Evolutionary conservation across 2,113 vertebrate species (phyloP).

Genomic region (Xyliphius kryptos): DNA sequence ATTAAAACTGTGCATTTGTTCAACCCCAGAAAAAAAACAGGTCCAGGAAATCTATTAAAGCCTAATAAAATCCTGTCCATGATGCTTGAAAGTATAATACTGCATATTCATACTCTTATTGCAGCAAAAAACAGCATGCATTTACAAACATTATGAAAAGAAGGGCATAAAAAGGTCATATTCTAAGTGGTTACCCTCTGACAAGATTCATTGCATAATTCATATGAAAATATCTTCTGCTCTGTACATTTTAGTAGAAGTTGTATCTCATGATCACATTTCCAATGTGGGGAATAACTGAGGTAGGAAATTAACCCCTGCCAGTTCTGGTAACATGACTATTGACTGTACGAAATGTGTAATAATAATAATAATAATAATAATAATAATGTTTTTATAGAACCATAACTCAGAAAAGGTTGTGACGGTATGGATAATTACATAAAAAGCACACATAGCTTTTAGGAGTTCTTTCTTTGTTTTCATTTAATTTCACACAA

Average conservation of each 20-base stretch:
- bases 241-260: slow-evolving; percentile 25
- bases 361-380: too few relatives aligned
- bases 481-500: too few relatives aligned
- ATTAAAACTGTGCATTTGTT: too few relatives aligned
- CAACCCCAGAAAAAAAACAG: too few relatives aligned
- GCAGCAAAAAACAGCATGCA: neutral
- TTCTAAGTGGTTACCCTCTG: neutral
- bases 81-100: neutral
- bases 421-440: too few relatives aligned
- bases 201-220: slow-evolving; percentile 5
- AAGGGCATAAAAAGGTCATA: neutral
- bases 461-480: too few relatives aligned
- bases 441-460: too few relatives aligned
- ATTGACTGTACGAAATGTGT: too few relatives aligned
- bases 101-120: neutral
- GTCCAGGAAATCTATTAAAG: too few relatives aligned
- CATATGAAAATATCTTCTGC: slow-evolving; percentile 19
- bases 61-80: too few relatives aligned
- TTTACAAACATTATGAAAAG: neutral
- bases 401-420: too few relatives aligned
- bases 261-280: slow-evolving; percentile 25
- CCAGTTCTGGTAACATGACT: too few relatives aligned
- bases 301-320: neutral
- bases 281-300: slow-evolving; percentile 1
- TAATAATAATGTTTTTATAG: neutral